Evolutionary conservation across 2,888 invertebrate genomes (phyloP).

Genomic region (Eupithecia abbreviata): DNA sequence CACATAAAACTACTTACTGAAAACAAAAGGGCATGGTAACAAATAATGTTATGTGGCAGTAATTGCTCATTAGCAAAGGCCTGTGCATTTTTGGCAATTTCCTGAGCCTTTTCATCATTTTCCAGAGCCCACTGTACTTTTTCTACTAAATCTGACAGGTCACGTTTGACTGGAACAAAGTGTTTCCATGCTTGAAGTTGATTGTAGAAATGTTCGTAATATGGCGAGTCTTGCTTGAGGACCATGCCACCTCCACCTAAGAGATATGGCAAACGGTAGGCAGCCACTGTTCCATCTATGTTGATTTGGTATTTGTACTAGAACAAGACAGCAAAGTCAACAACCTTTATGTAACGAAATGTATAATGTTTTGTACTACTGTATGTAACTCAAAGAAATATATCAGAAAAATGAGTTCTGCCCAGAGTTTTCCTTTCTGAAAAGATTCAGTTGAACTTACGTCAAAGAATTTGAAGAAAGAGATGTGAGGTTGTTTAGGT

Average conservation of each 20-base stretch:
- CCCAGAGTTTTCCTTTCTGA: not conserved
- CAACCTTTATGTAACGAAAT: not conserved
- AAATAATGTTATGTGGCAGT: slow-evolving; percentile 92
- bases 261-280: slow-evolving; percentile 96
- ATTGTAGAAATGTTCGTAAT: slow-evolving; percentile 96
- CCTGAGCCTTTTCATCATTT: slow-evolving; percentile 87
- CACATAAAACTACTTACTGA: slow-evolving; percentile 55
- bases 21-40: slow-evolving; percentile 89
- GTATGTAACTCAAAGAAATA: not conserved
- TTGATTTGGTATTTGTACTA: slow-evolving; percentile 98
- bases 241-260: slow-evolving; percentile 94
- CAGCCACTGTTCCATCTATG: slow-evolving; percentile 98
- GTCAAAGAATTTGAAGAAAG: slow-evolving; percentile 97
- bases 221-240: slow-evolving; percentile 96
- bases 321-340: slow-evolving; percentile 53
- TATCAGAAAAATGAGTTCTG: not conserved
- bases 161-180: slow-evolving; percentile 91
- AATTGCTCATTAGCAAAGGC: slow-evolving; percentile 90
- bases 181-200: slow-evolving; percentile 90
- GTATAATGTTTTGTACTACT: not conserved
- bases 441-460: slow-evolving; percentile 81
- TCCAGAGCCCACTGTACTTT: slow-evolving; percentile 90
- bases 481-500: slow-evolving; percentile 91
- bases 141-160: slow-evolving; percentile 91
- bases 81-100: slow-evolving; percentile 87